These are phyloP conservation scores for Haliaeetus leucogaster DNA, from an alignment of 2,113 vertebrate species.

Conservation along the genomic window DNA sequence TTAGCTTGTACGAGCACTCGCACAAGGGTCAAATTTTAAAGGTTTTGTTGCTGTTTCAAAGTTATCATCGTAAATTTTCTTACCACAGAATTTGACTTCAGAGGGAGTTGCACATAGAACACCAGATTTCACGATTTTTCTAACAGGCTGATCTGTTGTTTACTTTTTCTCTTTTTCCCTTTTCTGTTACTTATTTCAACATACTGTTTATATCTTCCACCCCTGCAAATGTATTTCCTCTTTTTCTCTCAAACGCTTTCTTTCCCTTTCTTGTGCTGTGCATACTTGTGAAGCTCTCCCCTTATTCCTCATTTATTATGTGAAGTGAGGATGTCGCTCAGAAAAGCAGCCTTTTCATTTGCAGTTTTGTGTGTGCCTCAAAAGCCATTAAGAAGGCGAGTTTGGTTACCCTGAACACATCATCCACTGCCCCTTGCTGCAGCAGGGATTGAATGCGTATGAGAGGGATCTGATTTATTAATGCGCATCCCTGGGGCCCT, in stretches of 20 bases:
- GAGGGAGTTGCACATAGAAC: neutral
- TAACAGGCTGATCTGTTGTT: neutral
- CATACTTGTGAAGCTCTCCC: neutral
- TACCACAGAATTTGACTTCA: neutral
- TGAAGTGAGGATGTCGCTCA: neutral
- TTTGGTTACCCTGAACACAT: neutral
- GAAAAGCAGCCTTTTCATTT: neutral
- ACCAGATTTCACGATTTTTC: neutral
- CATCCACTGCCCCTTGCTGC: accelerated
- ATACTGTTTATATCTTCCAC: neutral
- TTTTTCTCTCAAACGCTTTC: neutral
- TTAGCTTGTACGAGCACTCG: neutral
- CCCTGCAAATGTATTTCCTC: neutral
- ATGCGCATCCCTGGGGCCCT: accelerated
- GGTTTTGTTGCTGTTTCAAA: neutral
- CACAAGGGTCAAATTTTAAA: neutral
- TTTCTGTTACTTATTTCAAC: neutral
- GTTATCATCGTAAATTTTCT: neutral
- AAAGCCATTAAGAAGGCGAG: accelerated
- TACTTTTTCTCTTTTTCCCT: neutral
- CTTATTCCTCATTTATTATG: neutral
- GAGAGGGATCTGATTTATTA: neutral
- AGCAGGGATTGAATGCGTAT: accelerated
- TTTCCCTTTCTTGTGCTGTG: neutral
- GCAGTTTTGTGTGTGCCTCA: accelerated